Percentiles rank a stretch among this genome's conserved stretches.
phyloP scores from a whole-genome alignment of 2,113 vertebrate species.

The Brachyhypopomus occidentalis region DNA sequence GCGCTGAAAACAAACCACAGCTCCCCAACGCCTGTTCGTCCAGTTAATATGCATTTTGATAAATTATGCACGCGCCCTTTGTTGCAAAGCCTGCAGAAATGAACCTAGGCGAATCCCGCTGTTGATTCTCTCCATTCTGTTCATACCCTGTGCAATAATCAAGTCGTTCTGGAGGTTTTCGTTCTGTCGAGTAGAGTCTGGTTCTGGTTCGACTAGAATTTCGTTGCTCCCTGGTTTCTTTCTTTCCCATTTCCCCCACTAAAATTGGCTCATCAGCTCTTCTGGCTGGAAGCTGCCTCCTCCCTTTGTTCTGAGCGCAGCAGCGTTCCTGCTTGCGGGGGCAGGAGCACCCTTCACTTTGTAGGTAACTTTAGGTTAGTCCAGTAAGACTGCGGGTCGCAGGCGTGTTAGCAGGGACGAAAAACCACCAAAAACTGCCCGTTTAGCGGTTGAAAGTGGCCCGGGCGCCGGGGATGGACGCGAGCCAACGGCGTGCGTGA shows the following conservation, averaged over 20 bases:
- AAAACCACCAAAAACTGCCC: conserved; percentile 58
- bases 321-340: conserved; percentile 67
- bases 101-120: conserved; percentile 41
- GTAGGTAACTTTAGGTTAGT: conserved; percentile 72
- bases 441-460: conserved; percentile 50
- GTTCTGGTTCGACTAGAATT: conserved; percentile 48
- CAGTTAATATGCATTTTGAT: conserved; percentile 57
- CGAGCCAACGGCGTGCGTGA: conserved; percentile 69
- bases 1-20: conserved; percentile 40
- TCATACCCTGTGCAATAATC: conserved; percentile 31
- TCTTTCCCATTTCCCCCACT: conserved; percentile 57
- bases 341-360: conserved; percentile 72
- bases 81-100: conserved; percentile 58
- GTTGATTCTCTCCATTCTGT: conserved; percentile 40
- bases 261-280: conserved; percentile 73
- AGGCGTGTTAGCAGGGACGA: conserved; percentile 60
- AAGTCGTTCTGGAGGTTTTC: conserved; percentile 38
- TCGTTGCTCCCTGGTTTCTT: conserved; percentile 51
- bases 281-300: conserved; percentile 72
- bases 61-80: conserved; percentile 58
- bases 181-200: conserved; percentile 33
- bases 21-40: conserved; percentile 45
- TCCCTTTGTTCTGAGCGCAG: conserved; percentile 74
- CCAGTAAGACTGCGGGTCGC: conserved; percentile 65
- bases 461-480: conserved; percentile 65